phyloP scores from a whole-genome alignment of 64 coral and sea anemone genomes.

The Montipora foliosa region DNA sequence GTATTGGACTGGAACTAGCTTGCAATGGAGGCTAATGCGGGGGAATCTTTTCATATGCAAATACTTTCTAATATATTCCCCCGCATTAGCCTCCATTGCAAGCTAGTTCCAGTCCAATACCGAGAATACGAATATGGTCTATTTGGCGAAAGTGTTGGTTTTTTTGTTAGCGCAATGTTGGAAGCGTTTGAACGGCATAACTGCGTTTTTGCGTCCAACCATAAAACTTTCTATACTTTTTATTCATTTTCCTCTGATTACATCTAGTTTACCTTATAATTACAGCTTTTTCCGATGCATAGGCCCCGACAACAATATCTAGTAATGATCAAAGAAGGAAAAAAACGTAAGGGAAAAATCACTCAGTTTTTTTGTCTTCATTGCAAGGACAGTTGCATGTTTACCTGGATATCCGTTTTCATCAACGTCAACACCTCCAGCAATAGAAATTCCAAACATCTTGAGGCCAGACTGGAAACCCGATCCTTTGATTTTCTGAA shows the following conservation, averaged over 20 bases:
- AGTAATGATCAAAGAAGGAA: not conserved
- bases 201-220: no score
- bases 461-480: not conserved
- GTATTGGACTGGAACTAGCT: no score
- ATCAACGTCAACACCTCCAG: slow-evolving; percentile 85
- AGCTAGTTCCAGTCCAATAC: no score
- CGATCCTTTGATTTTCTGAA: slow-evolving; percentile 80
- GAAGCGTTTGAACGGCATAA: no score
- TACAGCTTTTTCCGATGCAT: slow-evolving; percentile 72
- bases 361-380: not conserved
- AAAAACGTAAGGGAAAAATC: not conserved
- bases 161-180: no score
- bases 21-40: no score
- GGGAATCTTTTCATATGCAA: no score
- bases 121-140: no score
- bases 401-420: slow-evolving; percentile 81
- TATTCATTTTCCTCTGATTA: not conserved
- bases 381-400: not conserved
- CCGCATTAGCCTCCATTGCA: no score
- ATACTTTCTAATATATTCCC: no score
- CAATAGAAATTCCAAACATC: slow-evolving; percentile 77
- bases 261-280: slow-evolving; percentile 56
- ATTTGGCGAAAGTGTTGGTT: no score
- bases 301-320: slow-evolving; percentile 86
- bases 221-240: not conserved